phyloP scores from a whole-genome alignment of 2,888 invertebrate species.

The Nephrotoma guestfalica region DNA sequence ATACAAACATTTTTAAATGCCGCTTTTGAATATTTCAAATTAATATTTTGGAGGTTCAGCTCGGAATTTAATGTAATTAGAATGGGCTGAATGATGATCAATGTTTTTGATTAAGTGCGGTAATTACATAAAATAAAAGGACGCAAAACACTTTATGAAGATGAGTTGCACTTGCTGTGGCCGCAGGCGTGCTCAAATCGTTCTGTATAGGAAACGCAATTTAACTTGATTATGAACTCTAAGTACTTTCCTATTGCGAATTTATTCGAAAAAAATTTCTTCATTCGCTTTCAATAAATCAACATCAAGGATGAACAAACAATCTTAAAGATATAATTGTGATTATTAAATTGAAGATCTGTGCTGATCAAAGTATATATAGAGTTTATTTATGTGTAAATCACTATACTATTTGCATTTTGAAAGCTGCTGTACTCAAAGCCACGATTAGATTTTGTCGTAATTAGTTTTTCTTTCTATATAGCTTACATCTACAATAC shows the following conservation, averaged over 20 bases:
- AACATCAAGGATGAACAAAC: neutral
- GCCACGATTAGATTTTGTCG: neutral
- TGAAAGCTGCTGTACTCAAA: neutral
- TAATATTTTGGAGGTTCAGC: neutral
- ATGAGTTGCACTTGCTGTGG: neutral
- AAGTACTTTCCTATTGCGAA: neutral
- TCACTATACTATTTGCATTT: neutral
- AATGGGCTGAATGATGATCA: neutral
- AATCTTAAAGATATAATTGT: neutral
- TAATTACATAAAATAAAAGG: neutral
- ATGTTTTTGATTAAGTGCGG: neutral
- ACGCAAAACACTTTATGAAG: neutral
- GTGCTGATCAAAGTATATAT: neutral
- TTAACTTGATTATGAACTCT: neutral
- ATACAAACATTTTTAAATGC: neutral
- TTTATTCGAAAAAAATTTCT: neutral
- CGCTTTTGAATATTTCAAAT: neutral
- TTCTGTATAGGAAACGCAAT: neutral
- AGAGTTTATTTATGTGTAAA: neutral
- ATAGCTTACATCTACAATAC: neutral
- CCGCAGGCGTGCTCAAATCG: neutral
- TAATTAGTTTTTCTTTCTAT: neutral
- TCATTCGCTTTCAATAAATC: neutral
- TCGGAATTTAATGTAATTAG: neutral
- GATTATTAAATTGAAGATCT: neutral